Conservation (phyloP, 1,140 invertebrate genomes). For the Nixonia krombeini region DNA sequence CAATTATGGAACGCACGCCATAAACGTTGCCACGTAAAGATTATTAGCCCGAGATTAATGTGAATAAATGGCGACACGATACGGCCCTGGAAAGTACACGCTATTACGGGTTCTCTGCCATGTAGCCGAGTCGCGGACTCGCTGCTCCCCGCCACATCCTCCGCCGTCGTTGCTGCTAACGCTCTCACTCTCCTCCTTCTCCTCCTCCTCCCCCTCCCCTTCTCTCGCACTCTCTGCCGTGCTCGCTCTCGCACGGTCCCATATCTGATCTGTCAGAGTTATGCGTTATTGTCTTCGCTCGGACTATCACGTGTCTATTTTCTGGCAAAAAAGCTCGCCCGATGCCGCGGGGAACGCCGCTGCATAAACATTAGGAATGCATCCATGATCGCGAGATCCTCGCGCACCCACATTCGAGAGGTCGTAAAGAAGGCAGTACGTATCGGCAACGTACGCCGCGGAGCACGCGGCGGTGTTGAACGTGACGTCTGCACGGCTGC, state of each 20-base stretch:
- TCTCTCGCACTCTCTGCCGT: too few species aligned
- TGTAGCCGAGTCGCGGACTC: conserved; percentile 23
- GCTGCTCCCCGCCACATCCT: neutral
- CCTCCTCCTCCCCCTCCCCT: neutral
- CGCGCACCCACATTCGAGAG: conserved; percentile 54
- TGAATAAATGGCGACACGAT: conserved; percentile 33
- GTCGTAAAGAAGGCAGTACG: conserved; percentile 52
- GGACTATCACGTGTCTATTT: conserved; percentile 52
- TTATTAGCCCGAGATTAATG: conserved; percentile 41
- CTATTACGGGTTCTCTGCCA: conserved; percentile 34
- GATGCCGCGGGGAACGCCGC: too few species aligned
- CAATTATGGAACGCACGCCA: conserved; percentile 24
- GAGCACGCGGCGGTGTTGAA: conserved; percentile 18
- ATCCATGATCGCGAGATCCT: conserved; percentile 19
- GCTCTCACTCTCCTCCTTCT: conserved; percentile 23
- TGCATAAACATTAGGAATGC: conserved; percentile 61
- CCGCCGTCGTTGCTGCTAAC: too few species aligned
- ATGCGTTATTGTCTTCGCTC: conserved; percentile 58
- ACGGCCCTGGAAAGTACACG: conserved; percentile 27
- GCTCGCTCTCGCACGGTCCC: conserved; percentile 3
- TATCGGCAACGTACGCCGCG: conserved; percentile 25
- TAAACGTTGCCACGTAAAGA: conserved; percentile 24
- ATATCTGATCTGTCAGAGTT: conserved; percentile 59
- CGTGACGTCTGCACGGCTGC: conserved; percentile 31
- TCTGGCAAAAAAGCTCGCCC: conserved; percentile 52